These are phyloP conservation scores for Limnephilus rhombicus DNA, from an alignment of 2,888 invertebrate species.

Conservation along the genomic window DNA sequence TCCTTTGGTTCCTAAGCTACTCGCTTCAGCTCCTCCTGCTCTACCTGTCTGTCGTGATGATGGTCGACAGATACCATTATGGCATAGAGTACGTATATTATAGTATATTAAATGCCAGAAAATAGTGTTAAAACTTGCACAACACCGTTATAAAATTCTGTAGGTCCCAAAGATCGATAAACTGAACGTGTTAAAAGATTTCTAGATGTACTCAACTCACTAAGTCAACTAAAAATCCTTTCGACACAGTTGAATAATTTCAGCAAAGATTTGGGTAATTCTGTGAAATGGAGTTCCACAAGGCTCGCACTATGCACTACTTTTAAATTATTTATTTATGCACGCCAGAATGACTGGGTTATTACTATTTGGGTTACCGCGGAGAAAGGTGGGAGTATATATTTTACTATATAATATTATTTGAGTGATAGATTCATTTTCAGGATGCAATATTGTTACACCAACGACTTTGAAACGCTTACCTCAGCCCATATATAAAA, in stretches of 20 bases:
- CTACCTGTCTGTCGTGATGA: conserved; percentile 51
- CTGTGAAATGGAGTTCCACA: background rate
- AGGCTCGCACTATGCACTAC: background rate
- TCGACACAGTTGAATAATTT: no score
- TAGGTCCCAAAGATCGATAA: no score
- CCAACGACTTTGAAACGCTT: background rate
- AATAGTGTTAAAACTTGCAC: no score
- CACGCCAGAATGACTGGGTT: background rate
- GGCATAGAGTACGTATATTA: conserved; percentile 56
- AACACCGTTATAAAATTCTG: no score
- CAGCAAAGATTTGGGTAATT: no score
- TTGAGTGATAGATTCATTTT: background rate
- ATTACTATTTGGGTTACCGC: background rate
- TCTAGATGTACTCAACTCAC: background rate
- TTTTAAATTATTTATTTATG: background rate
- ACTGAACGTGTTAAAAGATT: no score
- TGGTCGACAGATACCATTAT: conserved; percentile 47
- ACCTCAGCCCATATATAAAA: background rate
- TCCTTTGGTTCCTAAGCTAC: conserved; percentile 58
- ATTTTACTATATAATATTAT: no score
- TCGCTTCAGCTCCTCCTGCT: conserved; percentile 58
- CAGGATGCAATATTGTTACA: background rate
- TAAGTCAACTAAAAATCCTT: no score
- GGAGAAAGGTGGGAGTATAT: background rate
- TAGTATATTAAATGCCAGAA: background rate